Base-by-base conservation (phyloP, 2,113 vertebrate species). In the Anhinga rufa region DNA sequence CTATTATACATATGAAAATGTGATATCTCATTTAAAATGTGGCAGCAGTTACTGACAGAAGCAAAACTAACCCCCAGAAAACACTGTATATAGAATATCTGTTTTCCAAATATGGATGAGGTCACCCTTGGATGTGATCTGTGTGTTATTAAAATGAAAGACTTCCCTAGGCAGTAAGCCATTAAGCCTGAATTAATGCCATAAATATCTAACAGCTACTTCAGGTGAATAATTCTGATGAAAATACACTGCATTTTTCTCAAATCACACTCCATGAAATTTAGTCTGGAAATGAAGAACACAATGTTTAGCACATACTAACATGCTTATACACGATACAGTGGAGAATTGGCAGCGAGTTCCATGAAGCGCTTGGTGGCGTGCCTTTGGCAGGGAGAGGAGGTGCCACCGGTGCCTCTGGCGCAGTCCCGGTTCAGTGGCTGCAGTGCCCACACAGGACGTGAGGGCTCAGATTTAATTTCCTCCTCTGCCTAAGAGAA, bases 141-240 rank as follows among this genome's bases (percentile, higher is more conserved):
- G 16, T 28, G 71, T 34, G 84, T 62, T 75, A 61, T 86, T 86
- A 66, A 79, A 86, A 54, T 61, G 72, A 93, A 86, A 65, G 31
- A 80, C 86, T 71, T 85, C 76, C 84, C 84, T 4, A 32, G 90
- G 83, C 93, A 85, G 49, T 38, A 21, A 72, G 75, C 83, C 93
- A 82, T 82, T 78, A 77, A 31, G 86, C 54, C 58, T 68, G 64
- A 93, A 74, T 78, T 94, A 93, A 94, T 38, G 80, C 79, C 80
- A 77, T 81, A 88, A 91, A 78, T 82, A 96, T 31, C 95, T 13
- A 82, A 25, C 48, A 81, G 83, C 83, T 58, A 31, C 87, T 93
- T 44, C 86, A 94, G 95, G 93, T 85, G 95, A 72, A 70, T 44
- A 64, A 74, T 44, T 68, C 83, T 22, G 75, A 78, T 68, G 58